Base-by-base conservation (phyloP, 2,888 invertebrate genomes). In the Scaptomyza reducta region DNA sequence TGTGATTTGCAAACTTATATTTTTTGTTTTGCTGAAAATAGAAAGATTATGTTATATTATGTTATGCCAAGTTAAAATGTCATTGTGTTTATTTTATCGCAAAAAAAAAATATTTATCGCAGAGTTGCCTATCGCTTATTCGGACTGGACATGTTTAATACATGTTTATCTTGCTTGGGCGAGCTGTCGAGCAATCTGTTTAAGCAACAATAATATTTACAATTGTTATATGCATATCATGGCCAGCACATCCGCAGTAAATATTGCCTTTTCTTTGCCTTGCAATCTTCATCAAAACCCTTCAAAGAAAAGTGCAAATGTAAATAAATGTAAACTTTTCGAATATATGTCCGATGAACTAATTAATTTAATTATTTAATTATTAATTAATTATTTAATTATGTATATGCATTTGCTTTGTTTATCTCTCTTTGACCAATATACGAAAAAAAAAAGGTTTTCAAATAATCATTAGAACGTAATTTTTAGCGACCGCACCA, bases 151-250 rank as follows among this genome's bases (percentile, higher is more conserved):
- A 68, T 61, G 38, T 57, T 56, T 41, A 25, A 13, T 50, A 40
- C 11, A 57, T 51, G 64, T 77, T 80, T 84, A 81, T 81, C 87
- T 70, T 22, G 53, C 31, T 41, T 68, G 49, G 55, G 49, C 31
- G 42, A 41, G 45, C 59, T 71, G 72, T 57, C 61, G 41, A 56
- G 58, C 67, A 71, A 81, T 70, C 67, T 74, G 76, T 47, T 41
- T 14, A 38, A 67, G 46, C 54, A 79, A 61, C 42, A 74, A 69
- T 69, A 69, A 74, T 80, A 80, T 87, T 77, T 80, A 69, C 77
- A 80, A n/a, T n/a, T 74, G 58, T 62, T 27, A 27, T 38, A 3
- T 38, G 60, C 44, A 46, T 49, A 33, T 63, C 50, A 59, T 56
- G 49, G n/a, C 58, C 40, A 31, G 16, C 27, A 40, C 29, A 54